Evolutionary conservation across 1,140 invertebrate species (phyloP).

Genomic region (Pseudomyrmex pallidus): DNA sequence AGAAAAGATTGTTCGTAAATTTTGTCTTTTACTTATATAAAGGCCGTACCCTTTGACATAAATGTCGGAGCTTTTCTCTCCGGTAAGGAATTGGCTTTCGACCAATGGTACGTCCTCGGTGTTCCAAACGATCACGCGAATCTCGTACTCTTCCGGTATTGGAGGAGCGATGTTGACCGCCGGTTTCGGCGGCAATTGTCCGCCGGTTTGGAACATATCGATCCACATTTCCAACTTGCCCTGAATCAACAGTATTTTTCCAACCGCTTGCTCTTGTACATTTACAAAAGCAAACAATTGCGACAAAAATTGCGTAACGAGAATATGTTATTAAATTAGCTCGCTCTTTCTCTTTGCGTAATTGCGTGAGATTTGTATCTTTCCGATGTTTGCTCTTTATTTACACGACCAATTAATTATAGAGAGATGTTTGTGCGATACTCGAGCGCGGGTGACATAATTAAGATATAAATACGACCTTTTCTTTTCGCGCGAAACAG

Average conservation of each 20-base stretch:
- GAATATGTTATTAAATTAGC: no score
- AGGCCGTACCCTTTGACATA: conserved; percentile 92
- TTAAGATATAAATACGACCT: conserved; percentile 30
- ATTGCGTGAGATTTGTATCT: no score
- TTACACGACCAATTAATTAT: background rate
- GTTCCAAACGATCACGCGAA: conserved; percentile 94
- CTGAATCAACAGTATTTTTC: conserved; percentile 79
- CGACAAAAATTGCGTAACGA: no score
- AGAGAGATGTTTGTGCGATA: background rate
- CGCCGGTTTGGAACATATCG: conserved; percentile 92
- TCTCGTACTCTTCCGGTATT: conserved; percentile 91
- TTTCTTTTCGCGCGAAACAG: background rate
- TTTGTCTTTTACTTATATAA: background rate
- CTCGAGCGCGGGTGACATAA: background rate
- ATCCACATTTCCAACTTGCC: conserved; percentile 96
- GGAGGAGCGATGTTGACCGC: conserved; percentile 92
- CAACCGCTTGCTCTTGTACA: background rate
- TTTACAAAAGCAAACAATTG: no score
- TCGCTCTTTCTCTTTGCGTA: no score
- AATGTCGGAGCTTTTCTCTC: conserved; percentile 93
- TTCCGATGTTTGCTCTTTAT: no score
- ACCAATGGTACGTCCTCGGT: conserved; percentile 90
- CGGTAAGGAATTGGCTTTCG: conserved; percentile 92
- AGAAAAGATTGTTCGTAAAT: background rate
- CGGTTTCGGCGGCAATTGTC: conserved; percentile 87